These are phyloP conservation scores for Hyles lineata DNA, from an alignment of 2,888 invertebrate genomes.

Conservation along the genomic window DNA sequence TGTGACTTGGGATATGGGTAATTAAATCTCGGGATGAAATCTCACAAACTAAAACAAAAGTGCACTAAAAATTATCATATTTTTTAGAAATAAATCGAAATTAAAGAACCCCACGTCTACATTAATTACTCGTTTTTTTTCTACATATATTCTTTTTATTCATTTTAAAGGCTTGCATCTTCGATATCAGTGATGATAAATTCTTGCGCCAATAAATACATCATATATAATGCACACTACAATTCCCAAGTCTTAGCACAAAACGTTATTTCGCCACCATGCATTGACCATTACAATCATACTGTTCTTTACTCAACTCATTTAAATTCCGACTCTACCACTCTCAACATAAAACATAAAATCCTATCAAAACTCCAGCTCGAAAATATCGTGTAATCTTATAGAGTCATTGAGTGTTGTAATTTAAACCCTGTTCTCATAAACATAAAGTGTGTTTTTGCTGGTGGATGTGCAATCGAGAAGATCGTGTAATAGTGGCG, in stretches of 20 bases:
- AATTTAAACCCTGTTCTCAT: background rate
- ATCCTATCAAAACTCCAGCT: background rate
- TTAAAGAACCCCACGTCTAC: no score
- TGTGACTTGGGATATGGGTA: no score
- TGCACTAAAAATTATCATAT: no score
- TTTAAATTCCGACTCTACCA: conserved; percentile 26
- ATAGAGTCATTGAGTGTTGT: background rate
- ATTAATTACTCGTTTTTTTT: no score
- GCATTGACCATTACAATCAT: conserved; percentile 25
- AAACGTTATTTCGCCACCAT: conserved; percentile 18
- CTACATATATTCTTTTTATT: no score
- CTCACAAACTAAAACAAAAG: no score
- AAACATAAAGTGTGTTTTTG: conserved; percentile 30
- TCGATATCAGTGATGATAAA: no score
- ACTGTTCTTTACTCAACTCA: background rate
- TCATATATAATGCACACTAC: background rate
- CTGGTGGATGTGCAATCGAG: conserved; percentile 34
- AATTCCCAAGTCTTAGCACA: conserved; percentile 30
- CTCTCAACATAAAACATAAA: background rate
- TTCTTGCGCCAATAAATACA: background rate
- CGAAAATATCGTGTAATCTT: conserved; percentile 4
- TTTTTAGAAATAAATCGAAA: no score
- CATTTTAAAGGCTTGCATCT: no score
- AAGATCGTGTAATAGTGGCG: conserved; percentile 51
- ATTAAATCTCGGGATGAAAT: no score